Evolutionary conservation across 2,797 vertebrate genomes (phyloP).

Genomic region (Sebastes aleutianus): DNA sequence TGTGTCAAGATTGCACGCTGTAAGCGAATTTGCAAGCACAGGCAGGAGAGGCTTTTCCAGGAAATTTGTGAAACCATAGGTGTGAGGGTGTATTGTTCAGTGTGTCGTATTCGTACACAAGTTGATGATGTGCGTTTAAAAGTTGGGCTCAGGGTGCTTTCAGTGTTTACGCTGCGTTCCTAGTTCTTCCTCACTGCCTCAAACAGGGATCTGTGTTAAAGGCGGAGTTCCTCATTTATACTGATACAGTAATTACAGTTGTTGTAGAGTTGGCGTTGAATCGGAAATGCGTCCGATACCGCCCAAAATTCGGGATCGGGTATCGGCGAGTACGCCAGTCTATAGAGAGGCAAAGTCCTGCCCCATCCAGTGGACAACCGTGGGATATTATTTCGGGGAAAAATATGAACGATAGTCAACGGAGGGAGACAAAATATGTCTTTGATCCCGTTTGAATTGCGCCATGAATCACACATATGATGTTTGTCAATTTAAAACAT

Average conservation of each 20-base stretch:
- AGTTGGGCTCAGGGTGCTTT: constrained; percentile 11
- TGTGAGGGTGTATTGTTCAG: constrained; percentile 35
- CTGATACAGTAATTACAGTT: neutral
- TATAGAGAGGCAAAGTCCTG: too few species aligned
- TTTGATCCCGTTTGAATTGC: too few species aligned
- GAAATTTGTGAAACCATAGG: constrained; percentile 44
- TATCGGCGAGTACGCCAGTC: too few species aligned
- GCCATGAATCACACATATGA: too few species aligned
- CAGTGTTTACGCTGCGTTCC: constrained; percentile 17
- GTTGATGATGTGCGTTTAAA: constrained; percentile 34
- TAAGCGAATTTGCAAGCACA: constrained; percentile 50
- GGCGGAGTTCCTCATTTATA: constrained; percentile 21
- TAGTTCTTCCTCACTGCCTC: neutral
- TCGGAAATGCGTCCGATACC: too few species aligned
- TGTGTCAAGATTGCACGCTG: constrained; percentile 52
- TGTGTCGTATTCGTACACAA: constrained; percentile 35
- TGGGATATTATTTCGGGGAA: too few species aligned
- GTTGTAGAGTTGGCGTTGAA: too few species aligned
- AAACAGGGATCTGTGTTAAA: constrained; percentile 4
- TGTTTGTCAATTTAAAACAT: too few species aligned
- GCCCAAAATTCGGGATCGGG: too few species aligned
- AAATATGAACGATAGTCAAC: too few species aligned
- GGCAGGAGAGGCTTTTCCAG: constrained; percentile 34
- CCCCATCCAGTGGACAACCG: too few species aligned
- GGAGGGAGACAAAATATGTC: too few species aligned